These are phyloP conservation scores for Cololabis saira DNA, from an alignment of 2,113 vertebrate species.

Conservation along the genomic window DNA sequence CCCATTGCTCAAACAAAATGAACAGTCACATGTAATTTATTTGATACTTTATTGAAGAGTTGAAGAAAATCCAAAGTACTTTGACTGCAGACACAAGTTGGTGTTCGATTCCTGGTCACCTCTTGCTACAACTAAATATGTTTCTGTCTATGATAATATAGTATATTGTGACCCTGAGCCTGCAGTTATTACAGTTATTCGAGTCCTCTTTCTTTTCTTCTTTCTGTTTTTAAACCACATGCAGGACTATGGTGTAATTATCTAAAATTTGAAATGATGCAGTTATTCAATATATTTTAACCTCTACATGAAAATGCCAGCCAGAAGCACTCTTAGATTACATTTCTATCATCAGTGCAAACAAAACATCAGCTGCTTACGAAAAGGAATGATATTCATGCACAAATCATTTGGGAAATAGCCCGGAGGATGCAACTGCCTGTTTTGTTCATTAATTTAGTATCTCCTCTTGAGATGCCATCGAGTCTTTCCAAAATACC, in stretches of 20 bases:
- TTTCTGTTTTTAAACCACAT: constrained; percentile 18
- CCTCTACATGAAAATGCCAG: constrained; percentile 53
- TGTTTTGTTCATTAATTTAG: constrained; percentile 67
- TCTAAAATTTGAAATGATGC: constrained; percentile 24
- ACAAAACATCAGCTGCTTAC: constrained; percentile 66
- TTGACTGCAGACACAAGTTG: constrained; percentile 55
- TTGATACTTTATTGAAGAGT: constrained; percentile 44
- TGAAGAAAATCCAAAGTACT: constrained; percentile 39
- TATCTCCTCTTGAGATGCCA: constrained; percentile 44
- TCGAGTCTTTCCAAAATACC: constrained; percentile 38
- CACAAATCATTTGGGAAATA: constrained; percentile 59
- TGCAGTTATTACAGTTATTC: constrained; percentile 7
- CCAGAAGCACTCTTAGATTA: constrained; percentile 33
- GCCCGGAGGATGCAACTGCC: constrained; percentile 56
- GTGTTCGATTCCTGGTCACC: constrained; percentile 16
- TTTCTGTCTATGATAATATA: constrained; percentile 11
- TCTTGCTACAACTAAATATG: constrained; percentile 34
- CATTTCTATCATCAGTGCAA: constrained; percentile 53
- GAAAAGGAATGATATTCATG: constrained; percentile 48
- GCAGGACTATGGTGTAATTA: constrained; percentile 36
- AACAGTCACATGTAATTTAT: constrained; percentile 43
- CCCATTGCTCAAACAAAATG: constrained; percentile 32
- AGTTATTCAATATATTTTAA: constrained; percentile 47
- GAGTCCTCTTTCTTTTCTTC: constrained; percentile 1
- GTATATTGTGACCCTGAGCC: constrained; percentile 20